Conservation (phyloP, 2,888 invertebrate genomes). For the Orchestes rusci region DNA sequence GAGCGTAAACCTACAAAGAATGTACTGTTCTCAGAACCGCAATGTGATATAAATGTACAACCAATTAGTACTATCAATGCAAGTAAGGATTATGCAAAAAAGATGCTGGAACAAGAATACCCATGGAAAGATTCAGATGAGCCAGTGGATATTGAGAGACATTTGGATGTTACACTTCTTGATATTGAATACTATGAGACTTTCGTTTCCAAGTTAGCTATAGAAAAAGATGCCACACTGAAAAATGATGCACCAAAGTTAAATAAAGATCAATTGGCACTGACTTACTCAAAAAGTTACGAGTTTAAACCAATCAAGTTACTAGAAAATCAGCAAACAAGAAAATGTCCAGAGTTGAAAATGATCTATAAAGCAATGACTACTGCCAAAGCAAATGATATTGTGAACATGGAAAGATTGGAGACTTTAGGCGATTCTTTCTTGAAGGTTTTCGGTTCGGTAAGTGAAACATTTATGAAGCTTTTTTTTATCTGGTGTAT, state of each 20-base stretch:
- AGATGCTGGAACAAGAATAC: slow-evolving; percentile 45
- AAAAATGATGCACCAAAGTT: slow-evolving; percentile 21
- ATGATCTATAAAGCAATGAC: slow-evolving; percentile 59
- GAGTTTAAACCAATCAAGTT: slow-evolving; percentile 24
- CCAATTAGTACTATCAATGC: slow-evolving; percentile 10
- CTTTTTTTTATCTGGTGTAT: no score
- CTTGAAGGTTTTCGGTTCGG: slow-evolving; percentile 69
- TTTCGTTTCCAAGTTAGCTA: slow-evolving; percentile 46
- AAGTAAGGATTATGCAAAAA: slow-evolving; percentile 39
- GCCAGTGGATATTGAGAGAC: slow-evolving; percentile 60
- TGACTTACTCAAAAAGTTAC: slow-evolving; percentile 34
- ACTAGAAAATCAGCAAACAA: slow-evolving; percentile 17
- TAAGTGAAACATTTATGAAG: slow-evolving; percentile 11
- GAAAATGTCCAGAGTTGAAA: slow-evolving; percentile 44
- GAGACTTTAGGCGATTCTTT: slow-evolving; percentile 89
- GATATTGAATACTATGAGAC: slow-evolving; percentile 65
- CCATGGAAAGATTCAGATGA: slow-evolving; percentile 51
- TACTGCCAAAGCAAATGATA: slow-evolving; percentile 63
- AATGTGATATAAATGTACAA: slow-evolving; percentile 11
- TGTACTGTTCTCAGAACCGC: slow-evolving; percentile 13
- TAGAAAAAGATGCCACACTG: slow-evolving; percentile 17
- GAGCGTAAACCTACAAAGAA: slow-evolving; percentile 22
- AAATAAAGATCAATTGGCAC: slow-evolving; percentile 28
- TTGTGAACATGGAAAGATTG: slow-evolving; percentile 70
- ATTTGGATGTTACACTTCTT: slow-evolving; percentile 53